Conservation (phyloP, 1,140 invertebrate species). For the Zaprionus davidi region DNA sequence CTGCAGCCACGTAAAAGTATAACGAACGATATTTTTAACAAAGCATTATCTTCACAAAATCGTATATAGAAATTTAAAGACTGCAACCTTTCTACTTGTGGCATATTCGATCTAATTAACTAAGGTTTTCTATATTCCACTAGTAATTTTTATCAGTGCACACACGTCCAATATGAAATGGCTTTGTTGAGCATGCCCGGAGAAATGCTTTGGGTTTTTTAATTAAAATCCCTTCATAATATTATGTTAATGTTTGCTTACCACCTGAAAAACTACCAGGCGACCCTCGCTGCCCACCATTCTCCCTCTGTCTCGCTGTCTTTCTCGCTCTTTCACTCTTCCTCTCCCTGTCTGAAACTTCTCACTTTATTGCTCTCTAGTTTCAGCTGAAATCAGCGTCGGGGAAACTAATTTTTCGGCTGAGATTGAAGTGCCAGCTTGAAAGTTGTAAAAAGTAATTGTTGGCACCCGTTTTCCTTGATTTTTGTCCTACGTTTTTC, state of each 20-base stretch:
- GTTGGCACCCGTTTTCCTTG: conserved; percentile 55
- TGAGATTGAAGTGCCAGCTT: conserved; percentile 77
- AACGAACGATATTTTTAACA: too few species aligned
- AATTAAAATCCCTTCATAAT: conserved; percentile 80
- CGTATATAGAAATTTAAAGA: too few species aligned
- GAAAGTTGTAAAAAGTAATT: conserved; percentile 81
- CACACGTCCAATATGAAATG: conserved; percentile 61
- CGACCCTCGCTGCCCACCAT: conserved; percentile 2
- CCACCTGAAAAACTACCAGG: conserved; percentile 38
- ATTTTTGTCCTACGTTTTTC: conserved; percentile 1
- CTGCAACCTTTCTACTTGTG: too few species aligned
- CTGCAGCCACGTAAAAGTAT: too few species aligned
- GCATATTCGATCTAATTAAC: too few species aligned
- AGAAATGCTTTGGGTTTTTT: conserved; percentile 61
- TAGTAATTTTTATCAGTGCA: conserved; percentile 21
- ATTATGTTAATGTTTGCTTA: conserved; percentile 76
- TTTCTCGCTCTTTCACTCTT: not conserved
- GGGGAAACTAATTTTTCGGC: conserved; percentile 57
- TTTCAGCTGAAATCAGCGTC: conserved; percentile 47
- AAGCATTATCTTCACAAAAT: too few species aligned
- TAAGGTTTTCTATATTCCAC: not conserved
- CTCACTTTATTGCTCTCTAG: conserved; percentile 20
- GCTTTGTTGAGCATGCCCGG: conserved; percentile 56
- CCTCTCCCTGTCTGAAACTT: not conserved
- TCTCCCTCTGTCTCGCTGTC: not conserved